Evolutionary conservation across 2,797 vertebrate species (phyloP).

Genomic region (Danio tinwini): DNA sequence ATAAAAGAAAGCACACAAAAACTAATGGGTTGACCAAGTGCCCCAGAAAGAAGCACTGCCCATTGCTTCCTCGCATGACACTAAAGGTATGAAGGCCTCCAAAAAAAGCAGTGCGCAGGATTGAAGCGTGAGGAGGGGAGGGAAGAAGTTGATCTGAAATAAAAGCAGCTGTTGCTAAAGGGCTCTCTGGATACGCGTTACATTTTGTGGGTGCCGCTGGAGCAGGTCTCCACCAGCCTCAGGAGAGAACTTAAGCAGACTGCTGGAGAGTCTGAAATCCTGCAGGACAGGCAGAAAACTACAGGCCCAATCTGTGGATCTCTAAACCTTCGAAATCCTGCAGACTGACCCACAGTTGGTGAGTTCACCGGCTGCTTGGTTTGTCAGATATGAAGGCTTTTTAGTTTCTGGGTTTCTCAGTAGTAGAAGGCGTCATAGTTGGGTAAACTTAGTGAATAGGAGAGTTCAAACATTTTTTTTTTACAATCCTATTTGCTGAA

Average conservation of each 20-base stretch:
- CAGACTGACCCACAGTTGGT: conserved; percentile 67
- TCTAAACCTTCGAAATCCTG: conserved; percentile 65
- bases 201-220: conserved; percentile 73
- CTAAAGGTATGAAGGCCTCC: conserved; percentile 75
- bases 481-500: too few relatives aligned
- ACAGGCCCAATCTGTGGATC: conserved; percentile 73
- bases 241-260: conserved; percentile 66
- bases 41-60: not conserved
- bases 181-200: conserved; percentile 77
- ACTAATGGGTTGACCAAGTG: not conserved
- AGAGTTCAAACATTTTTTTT: too few relatives aligned
- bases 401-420: too few relatives aligned
- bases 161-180: conserved; percentile 86
- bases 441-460: too few relatives aligned
- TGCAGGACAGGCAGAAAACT: conserved; percentile 72
- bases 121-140: conserved; percentile 72
- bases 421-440: too few relatives aligned
- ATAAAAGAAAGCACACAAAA: not conserved
- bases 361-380: conserved; percentile 60
- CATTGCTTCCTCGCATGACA: conserved; percentile 63
- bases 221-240: conserved; percentile 86
- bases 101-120: conserved; percentile 75
- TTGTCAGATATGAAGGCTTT: not conserved
- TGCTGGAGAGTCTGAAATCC: conserved; percentile 69
- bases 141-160: conserved; percentile 77